These are phyloP conservation scores for Hipposideros larvatus DNA, from an alignment of 2,797 vertebrate species.

Conservation along the genomic window DNA sequence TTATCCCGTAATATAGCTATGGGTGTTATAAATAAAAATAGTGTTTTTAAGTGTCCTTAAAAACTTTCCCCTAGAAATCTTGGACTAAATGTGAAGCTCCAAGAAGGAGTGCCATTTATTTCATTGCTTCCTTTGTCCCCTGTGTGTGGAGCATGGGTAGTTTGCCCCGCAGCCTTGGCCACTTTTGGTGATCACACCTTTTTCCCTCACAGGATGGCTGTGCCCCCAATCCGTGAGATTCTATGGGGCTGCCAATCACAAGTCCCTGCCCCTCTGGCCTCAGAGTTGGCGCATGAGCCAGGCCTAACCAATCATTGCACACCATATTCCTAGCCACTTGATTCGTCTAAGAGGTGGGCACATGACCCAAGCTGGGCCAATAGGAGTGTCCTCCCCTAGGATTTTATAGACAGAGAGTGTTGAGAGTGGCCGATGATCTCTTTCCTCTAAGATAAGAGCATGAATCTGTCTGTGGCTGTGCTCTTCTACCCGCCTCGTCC, in stretches of 20 bases:
- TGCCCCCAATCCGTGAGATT: not conserved
- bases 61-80: not conserved
- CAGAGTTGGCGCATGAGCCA: not conserved
- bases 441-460: not conserved
- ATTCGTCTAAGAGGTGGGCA: not conserved
- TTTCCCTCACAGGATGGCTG: not conserved
- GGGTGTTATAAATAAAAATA: not conserved
- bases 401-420: not conserved
- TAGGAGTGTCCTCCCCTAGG: not conserved
- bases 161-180: not conserved
- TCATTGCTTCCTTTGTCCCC: not conserved
- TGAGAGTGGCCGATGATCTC: not conserved
- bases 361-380: not conserved
- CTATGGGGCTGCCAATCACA: not conserved
- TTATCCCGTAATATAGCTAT: not conserved
- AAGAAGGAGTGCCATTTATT: not conserved
- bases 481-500: not conserved
- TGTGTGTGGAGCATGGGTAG: too few relatives aligned
- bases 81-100: not conserved
- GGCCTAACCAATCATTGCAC: not conserved
- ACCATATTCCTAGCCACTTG: not conserved
- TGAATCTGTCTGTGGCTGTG: not conserved
- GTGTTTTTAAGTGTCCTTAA: constrained; percentile 35
- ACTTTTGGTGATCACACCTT: not conserved
- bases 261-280: not conserved